Evolutionary conservation across 1,140 invertebrate species (phyloP), one percentile per base, ranked within the genome.

Genomic region (Magallana gigas): DNA sequence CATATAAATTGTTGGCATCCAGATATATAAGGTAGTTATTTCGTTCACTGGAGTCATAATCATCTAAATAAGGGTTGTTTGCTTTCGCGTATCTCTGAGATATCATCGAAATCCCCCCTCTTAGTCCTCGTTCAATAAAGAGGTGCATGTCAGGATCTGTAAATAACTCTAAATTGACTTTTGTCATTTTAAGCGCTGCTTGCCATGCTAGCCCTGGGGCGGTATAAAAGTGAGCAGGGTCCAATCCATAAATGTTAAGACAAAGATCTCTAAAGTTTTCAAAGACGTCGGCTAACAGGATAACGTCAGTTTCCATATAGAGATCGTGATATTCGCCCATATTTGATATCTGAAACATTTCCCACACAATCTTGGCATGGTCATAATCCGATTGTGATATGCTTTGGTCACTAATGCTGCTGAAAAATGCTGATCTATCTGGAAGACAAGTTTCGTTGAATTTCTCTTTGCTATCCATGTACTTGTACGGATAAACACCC

Each of bases 261-360:
- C 68, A 85, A 1, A 71, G 7, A 12, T 64, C 71, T 86, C 90
- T 87, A 36, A 90, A 89, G 18, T 89, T 85, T 88, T 91, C 90
- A 88, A 90, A 90, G 0, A 89, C 88, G 59, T 88, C 87, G 7
- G 85, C 83, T 57, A 91, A 59, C 0, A 86, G 85, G 14, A 86
- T 8, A 3, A 90, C 88, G 84, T 90, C 88, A 29, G 36, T 84
- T 85, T 90, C 85, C 62, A 87, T 59, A 60, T 90, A 89, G 0
- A 89, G 56, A 18, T 89, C 88, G 18, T 89, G 86, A 62, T 91
- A 90, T 18, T 89, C 76, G 23, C 86, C 83, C 12, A 91, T 48
- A 59, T 76, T 86, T 48, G 80, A 1, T 7, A 85, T 68, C 6
- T 85, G 48, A 14, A 87, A 76, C 14, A 57, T 71, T 71, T 87